Evolutionary conservation across 2,113 vertebrate species (phyloP).

Genomic region (Perca schrenkii): DNA sequence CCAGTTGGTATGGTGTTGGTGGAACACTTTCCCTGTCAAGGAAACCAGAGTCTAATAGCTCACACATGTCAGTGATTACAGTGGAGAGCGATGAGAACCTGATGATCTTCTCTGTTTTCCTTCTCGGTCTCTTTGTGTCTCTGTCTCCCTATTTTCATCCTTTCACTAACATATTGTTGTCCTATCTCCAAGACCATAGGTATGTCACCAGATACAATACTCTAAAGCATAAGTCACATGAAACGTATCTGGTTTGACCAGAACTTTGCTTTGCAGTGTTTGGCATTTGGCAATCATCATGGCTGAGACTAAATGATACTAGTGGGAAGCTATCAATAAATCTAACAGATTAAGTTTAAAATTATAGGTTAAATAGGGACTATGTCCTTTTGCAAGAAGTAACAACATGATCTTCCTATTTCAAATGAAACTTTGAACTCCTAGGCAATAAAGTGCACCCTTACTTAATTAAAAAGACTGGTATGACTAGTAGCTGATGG

Average conservation of each 20-base stretch:
- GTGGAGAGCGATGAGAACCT: slow-evolving; percentile 41
- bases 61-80: slow-evolving; percentile 69
- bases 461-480: neutral
- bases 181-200: neutral
- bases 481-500: neutral
- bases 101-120: slow-evolving; percentile 48
- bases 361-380: neutral
- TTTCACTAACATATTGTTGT: slow-evolving; percentile 5
- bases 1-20: slow-evolving; percentile 17
- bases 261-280: neutral
- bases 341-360: neutral
- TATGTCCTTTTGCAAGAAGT: neutral
- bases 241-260: neutral
- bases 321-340: neutral
- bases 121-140: slow-evolving; percentile 29
- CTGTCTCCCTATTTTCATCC: slow-evolving; percentile 3
- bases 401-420: neutral
- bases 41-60: slow-evolving; percentile 66
- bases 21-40: slow-evolving; percentile 63
- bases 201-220: neutral
- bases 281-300: neutral
- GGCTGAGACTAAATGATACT: neutral
- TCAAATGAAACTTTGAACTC: neutral
- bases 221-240: slow-evolving; percentile 12
- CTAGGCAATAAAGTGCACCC: neutral